Base-by-base conservation (phyloP, 2,888 invertebrate species). In the Drosophila greeni region DNA sequence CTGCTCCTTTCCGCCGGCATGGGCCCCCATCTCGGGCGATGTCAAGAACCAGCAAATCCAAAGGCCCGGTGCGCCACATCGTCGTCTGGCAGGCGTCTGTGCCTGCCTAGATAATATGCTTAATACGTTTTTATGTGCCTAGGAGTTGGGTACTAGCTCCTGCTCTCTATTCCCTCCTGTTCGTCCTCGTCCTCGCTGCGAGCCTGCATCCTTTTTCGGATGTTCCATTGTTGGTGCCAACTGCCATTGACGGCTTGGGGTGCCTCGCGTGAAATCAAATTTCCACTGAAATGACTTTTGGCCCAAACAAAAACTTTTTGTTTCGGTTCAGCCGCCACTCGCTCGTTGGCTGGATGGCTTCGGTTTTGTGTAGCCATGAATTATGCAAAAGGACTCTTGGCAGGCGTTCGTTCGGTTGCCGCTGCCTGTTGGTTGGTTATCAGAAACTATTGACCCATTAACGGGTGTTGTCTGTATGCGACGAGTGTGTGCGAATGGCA, bases 121-220 rank as follows among this genome's bases (percentile, higher is more conserved):
- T 84, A 84, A 81, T 83, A 82, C 81, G 83, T 84, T 84, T 82
- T 81, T 84, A 84, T 80, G 84, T 74, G 80, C 66, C 23, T 24
- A 47, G 53, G 42, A 43, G 54, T 57, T 34, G 33, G 36, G 34
- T 9, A 26, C 14, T 14, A 31, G 14, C 33, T 11, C 20, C 31
- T 4, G 14, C 18, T 20, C 18, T 20, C 45, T 4, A 42, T n/a
- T 24, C 24, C 42, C n/a, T 9, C 24, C 0, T 37, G 18, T 3
- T 39, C 14, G 0, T 6, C 37, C 18, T 39, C 12, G 5, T 11
- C 26, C 16, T 11, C 11, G n/a, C n/a, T 1, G n/a, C 12, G 24
- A 18, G 33, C 54, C 60, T 40, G 52, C 53, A 40, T 49, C 51
- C 60, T 37, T 24, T 64, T 51, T 43, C 43, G 16, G 52, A 8